Evolutionary conservation across 1,140 invertebrate species (phyloP).

Genomic region (Eupeodes corollae): DNA sequence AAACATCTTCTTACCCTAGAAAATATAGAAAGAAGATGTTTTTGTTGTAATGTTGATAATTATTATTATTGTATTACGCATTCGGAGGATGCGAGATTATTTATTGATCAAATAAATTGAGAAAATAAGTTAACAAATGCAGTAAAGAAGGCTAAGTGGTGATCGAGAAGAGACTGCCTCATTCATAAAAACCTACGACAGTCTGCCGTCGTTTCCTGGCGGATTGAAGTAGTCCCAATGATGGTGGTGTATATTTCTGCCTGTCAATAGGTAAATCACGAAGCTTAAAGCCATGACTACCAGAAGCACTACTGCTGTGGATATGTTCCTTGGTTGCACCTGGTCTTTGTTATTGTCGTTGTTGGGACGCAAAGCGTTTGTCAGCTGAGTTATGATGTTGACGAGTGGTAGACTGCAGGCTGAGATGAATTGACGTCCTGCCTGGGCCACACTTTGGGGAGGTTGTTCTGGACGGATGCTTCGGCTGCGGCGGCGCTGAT

Average conservation of each 20-base stretch:
- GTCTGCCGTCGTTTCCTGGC: constrained; percentile 41
- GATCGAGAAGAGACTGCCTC: too few relatives aligned
- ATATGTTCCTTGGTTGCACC: constrained; percentile 43
- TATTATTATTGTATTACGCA: too few relatives aligned
- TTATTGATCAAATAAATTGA: too few relatives aligned
- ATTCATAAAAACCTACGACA: constrained; percentile 13
- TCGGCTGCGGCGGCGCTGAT: constrained; percentile 34
- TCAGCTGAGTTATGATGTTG: constrained; percentile 52
- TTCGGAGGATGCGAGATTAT: too few relatives aligned
- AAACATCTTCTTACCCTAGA: too few relatives aligned
- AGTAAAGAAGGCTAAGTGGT: too few relatives aligned
- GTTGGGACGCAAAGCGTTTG: constrained; percentile 45
- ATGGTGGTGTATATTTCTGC: constrained; percentile 58
- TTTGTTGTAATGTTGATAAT: too few relatives aligned
- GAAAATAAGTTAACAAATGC: too few relatives aligned
- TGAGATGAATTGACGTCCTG: constrained; percentile 50
- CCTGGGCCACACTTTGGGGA: constrained; percentile 46
- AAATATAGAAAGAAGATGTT: too few relatives aligned
- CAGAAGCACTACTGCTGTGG: constrained; percentile 60
- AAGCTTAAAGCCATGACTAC: constrained; percentile 60
- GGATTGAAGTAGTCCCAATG: constrained; percentile 79
- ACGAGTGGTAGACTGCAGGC: constrained; percentile 51
- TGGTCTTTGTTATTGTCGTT: constrained; percentile 45
- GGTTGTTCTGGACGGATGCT: constrained; percentile 34
- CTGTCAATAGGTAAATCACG: constrained; percentile 39